Base-by-base conservation (phyloP, 2,113 vertebrate genomes). In the Ranitomeya imitator region DNA sequence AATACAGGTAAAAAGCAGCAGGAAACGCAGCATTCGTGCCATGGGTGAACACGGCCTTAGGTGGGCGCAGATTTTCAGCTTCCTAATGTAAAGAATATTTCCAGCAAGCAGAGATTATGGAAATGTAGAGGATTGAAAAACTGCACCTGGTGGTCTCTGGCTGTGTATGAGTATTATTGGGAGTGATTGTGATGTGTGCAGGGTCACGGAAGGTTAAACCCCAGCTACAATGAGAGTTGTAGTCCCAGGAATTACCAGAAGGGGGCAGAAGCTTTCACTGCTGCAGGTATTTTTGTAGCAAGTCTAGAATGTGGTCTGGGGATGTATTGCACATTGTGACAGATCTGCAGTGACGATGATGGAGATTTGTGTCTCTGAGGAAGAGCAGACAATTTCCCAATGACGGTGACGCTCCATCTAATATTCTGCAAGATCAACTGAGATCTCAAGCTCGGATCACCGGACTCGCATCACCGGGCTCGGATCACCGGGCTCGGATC, bases 221-320 rank as follows among this genome's bases (percentile, higher is more conserved):
- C 31, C 31, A 71, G 23, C 83, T 6, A 6, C 85, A 69, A 55
- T 3, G 16, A 21, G 26, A 0, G 2, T 19, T 88, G 13, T 52
- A 13, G 88, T 91, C 67, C 89, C 54, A 4, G 69, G 88, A 90
- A 55, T 0, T 2, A 73, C 92, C 94, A 92, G 92, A 85, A 89
- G 93, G 90, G 91, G 93, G 94, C 92, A 93, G 92, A 89, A 93
- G 77, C 4, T 92, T 76, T 81, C 73, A 76, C 81, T 88, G 85
- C 69, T 19, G 6, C 55, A 71, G 19, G 9, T 65, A 9, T 81
- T 60, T 60, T 55, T 83, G 69, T 9, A 74, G 4, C 10, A 60
- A 23, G 18, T 54, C 18, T 21, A 21, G 26, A 54, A 67, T 52
- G n/a, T 26, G 26, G 19, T 78, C 45, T 57, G n/a, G 12, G 78